Conservation (phyloP, 2,797 vertebrate species). For the Coranthus polyacanthus region DNA sequence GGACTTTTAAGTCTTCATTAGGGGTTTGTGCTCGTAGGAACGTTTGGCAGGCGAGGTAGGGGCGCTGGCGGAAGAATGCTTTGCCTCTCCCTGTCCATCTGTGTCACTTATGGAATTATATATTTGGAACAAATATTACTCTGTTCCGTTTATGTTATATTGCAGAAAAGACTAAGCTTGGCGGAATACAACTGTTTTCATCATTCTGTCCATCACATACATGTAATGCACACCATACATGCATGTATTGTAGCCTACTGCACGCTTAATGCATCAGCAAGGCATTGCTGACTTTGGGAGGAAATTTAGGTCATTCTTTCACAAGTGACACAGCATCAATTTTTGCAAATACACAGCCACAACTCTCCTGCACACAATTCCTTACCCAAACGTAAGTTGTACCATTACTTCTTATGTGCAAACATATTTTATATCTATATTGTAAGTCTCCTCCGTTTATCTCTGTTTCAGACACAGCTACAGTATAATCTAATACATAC, state of each 20-base stretch:
- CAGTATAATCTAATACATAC: neutral
- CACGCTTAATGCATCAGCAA: neutral
- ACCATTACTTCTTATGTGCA: neutral
- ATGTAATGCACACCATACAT: no score
- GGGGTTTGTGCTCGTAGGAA: slow-evolving; percentile 63
- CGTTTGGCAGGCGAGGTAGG: slow-evolving; percentile 58
- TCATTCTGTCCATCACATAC: slow-evolving; percentile 4
- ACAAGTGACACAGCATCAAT: neutral
- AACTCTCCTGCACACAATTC: no score
- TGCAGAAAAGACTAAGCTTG: slow-evolving; percentile 8
- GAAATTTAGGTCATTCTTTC: slow-evolving; percentile 16
- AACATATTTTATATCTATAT: neutral
- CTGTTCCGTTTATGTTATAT: slow-evolving; percentile 15
- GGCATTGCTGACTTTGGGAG: neutral
- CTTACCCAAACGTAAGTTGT: no score
- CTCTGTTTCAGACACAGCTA: no score
- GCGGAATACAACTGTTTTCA: no score
- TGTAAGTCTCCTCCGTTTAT: no score
- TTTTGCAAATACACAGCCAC: neutral
- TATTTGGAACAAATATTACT: slow-evolving; percentile 30
- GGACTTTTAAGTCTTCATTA: slow-evolving; percentile 67
- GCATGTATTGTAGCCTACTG: neutral
- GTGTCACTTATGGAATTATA: slow-evolving; percentile 48
- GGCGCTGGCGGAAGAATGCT: slow-evolving; percentile 56
- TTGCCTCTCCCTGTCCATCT: slow-evolving; percentile 39